phyloP scores from a whole-genome alignment of 2,888 invertebrate genomes.

The Oxystoma pomonae region DNA sequence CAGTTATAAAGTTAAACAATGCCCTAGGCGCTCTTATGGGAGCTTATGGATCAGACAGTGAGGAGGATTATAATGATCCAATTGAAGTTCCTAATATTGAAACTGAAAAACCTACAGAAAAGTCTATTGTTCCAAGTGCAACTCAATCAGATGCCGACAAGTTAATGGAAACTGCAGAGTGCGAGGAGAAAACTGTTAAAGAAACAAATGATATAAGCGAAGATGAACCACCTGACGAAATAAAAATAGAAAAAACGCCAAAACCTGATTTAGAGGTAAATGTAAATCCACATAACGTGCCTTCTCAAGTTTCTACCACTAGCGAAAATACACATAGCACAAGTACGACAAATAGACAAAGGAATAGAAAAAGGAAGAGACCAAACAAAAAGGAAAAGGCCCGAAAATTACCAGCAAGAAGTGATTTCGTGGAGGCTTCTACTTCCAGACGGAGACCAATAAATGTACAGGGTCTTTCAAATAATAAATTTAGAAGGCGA shows the following conservation, averaged over 20 bases:
- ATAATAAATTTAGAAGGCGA: conserved; percentile 34
- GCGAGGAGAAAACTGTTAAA: background rate
- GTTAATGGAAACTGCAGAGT: background rate
- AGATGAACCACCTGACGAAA: conserved; percentile 53
- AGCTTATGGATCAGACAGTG: conserved; percentile 56
- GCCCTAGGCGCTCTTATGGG: conserved; percentile 56
- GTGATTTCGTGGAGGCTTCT: conserved; percentile 4
- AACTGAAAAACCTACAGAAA: background rate
- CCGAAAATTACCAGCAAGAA: conserved; percentile 12
- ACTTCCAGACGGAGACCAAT: background rate
- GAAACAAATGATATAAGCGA: conserved; percentile 31
- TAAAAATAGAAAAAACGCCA: conserved; percentile 41
- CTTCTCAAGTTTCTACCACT: background rate
- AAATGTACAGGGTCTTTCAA: conserved; percentile 24
- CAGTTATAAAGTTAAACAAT: conserved; percentile 46
- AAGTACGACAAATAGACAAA: background rate
- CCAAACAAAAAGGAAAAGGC: conserved; percentile 15
- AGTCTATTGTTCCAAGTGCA: background rate
- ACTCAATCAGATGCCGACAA: background rate
- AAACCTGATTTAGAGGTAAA: background rate
- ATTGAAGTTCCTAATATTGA: conserved; percentile 3
- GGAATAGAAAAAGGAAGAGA: conserved; percentile 20
- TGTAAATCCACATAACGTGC: background rate
- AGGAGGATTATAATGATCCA: conserved; percentile 5
- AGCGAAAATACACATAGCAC: background rate